Evolutionary conservation across 35 echinoderm and acorn worm species (phyloP).

Genomic region (Ophioderma brevispina): DNA sequence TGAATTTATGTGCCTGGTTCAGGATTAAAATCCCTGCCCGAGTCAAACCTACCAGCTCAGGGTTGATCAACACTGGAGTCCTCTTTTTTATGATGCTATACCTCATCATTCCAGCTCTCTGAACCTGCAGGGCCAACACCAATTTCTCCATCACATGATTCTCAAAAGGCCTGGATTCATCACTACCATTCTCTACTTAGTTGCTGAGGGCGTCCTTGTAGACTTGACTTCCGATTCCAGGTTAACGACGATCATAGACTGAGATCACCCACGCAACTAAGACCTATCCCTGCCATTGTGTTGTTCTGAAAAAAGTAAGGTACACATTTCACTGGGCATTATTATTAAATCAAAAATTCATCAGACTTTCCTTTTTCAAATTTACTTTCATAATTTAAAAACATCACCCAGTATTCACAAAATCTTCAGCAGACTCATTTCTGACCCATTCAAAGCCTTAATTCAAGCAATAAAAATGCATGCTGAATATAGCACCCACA

Average conservation of each 20-base stretch:
- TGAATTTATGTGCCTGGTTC: too few species aligned
- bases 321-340: too few species aligned
- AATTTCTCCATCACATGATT: constrained; percentile 17
- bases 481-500: too few species aligned
- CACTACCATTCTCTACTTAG: neutral
- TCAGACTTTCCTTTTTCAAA: too few species aligned
- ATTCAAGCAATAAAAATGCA: too few species aligned
- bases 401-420: too few species aligned
- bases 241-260: constrained; percentile 34
- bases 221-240: constrained; percentile 9
- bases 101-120: constrained; percentile 28
- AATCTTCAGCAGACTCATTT: too few species aligned
- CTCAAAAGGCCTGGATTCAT: neutral
- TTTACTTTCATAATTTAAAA: too few species aligned
- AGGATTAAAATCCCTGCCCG: too few species aligned
- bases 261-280: constrained; percentile 56
- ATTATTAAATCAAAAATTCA: too few species aligned
- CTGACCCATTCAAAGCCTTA: too few species aligned
- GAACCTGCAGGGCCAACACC: constrained; percentile 11
- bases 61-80: constrained; percentile 11
- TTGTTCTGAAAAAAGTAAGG: too few species aligned
- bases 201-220: constrained; percentile 55
- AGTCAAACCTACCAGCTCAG: neutral
- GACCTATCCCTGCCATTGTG: constrained; percentile 53
- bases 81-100: neutral